Evolutionary conservation across 2,113 vertebrate species (phyloP).

Genomic region (Pantherophis guttatus): DNA sequence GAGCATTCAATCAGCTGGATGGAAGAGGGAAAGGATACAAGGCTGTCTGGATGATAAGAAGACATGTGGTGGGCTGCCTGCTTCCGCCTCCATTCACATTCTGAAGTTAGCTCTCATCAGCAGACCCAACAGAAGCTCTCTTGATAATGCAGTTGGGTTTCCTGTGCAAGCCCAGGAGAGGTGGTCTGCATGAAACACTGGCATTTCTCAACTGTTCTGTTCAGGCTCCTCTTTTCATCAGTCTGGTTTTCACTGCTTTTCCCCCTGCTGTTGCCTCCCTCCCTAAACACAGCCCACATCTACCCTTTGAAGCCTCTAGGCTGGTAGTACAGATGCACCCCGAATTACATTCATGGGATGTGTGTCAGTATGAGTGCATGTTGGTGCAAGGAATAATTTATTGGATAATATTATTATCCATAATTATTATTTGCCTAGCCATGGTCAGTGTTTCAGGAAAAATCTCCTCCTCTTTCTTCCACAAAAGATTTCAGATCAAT

Average conservation of each 20-base stretch:
- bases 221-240: background rate
- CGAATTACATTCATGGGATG: background rate
- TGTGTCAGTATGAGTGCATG: too few species aligned
- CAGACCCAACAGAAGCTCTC: too few species aligned
- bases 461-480: background rate
- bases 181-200: background rate
- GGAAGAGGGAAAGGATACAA: background rate
- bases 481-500: background rate
- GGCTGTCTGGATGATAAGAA: background rate
- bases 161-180: background rate
- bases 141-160: background rate
- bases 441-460: background rate
- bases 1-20: background rate
- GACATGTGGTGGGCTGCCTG: background rate
- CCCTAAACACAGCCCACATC: too few species aligned
- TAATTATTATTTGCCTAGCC: background rate
- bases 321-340: too few species aligned
- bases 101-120: background rate
- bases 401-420: background rate
- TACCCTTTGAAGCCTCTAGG: background rate
- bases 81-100: background rate
- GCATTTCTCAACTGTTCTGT: background rate
- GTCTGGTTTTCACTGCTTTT: background rate
- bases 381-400: background rate
- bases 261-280: background rate